Evolutionary conservation across 2,113 vertebrate species (phyloP).

Genomic region (Crotophaga sulcirostris): DNA sequence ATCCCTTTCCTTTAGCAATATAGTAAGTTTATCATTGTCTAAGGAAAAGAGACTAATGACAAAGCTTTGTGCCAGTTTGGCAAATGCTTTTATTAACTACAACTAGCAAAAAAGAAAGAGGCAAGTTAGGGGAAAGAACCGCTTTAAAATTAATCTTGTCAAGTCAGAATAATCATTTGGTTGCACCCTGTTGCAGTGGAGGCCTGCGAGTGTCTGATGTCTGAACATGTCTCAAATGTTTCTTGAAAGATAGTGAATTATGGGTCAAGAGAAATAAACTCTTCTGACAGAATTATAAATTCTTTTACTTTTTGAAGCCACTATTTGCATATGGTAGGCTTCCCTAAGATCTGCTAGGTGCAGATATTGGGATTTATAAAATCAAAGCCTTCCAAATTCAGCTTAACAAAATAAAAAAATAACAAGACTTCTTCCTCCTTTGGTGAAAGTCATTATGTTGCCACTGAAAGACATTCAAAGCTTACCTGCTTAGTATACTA

Average conservation of each 20-base stretch:
- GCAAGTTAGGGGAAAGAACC: not conserved
- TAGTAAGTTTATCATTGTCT: not conserved
- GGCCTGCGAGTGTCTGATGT: conserved; percentile 32
- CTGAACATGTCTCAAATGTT: conserved; percentile 30
- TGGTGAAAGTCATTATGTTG: not conserved
- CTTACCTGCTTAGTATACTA: not conserved
- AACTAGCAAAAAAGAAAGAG: not conserved
- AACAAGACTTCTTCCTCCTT: not conserved
- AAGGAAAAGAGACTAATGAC: not conserved
- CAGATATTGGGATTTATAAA: not conserved
- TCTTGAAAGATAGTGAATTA: not conserved
- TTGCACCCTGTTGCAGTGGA: conserved; percentile 10
- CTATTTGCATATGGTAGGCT: conserved; percentile 3
- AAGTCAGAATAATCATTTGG: conserved; percentile 38
- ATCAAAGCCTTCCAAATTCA: not conserved
- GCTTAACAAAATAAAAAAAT: not conserved
- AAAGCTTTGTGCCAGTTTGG: not conserved
- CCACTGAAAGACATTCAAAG: not conserved
- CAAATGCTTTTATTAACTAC: conserved; percentile 8
- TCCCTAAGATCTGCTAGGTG: not conserved
- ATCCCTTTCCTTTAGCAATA: not conserved
- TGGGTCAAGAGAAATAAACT: not conserved
- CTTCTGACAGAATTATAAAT: not conserved
- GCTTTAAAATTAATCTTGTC: conserved; percentile 45
- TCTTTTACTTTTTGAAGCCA: conserved; percentile 25